A percentile compares a stretch with the other conserved stretches of the same genome.
These are phyloP conservation scores for Amia ocellicauda DNA, from an alignment of 2,113 vertebrate species.

Conservation along the genomic window DNA sequence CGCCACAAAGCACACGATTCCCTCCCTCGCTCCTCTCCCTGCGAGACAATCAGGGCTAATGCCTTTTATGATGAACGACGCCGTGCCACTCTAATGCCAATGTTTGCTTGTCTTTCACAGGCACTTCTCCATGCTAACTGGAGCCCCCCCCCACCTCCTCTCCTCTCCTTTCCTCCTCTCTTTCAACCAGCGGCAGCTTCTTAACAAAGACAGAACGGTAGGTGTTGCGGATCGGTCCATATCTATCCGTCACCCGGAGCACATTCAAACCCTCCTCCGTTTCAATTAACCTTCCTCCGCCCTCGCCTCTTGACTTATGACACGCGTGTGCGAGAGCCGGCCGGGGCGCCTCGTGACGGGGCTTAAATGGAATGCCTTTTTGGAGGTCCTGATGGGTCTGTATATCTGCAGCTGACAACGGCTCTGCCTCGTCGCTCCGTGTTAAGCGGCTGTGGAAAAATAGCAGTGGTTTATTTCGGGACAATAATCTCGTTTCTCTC, in stretches of 20 bases:
- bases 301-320: neutral
- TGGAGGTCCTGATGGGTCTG: no score
- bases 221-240: neutral
- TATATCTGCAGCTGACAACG: neutral
- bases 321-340: neutral
- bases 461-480: no score
- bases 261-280: neutral
- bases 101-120: neutral
- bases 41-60: neutral
- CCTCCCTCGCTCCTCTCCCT: neutral
- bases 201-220: constrained; percentile 5
- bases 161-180: no score
- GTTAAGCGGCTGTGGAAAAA: neutral
- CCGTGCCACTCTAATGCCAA: neutral
- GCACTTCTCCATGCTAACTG: neutral
- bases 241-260: neutral
- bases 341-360: neutral
- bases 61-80: neutral
- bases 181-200: no score
- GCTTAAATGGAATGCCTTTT: neutral
- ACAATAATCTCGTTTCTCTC: no score
- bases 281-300: constrained; percentile 2
- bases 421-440: neutral
- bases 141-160: neutral
- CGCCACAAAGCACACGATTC: neutral